A percentile compares a stretch with the other conserved stretches of the same genome.
Evolutionary conservation across 2,113 vertebrate genomes (phyloP).

Genomic region (Seriola rivoliana): DNA sequence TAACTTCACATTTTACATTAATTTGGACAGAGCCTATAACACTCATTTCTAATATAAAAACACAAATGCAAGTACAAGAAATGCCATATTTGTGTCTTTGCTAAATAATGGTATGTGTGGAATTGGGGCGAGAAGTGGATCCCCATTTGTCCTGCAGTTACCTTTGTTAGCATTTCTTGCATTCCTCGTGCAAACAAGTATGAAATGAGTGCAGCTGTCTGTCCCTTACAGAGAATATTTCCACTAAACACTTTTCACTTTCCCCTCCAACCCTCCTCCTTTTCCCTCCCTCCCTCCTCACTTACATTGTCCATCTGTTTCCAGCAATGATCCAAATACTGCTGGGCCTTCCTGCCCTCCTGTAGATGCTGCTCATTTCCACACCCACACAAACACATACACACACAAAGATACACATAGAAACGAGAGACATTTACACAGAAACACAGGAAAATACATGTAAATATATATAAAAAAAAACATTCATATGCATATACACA

Average conservation of each 20-base stretch:
- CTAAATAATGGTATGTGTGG: background rate
- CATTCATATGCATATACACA: slow-evolving; percentile 27
- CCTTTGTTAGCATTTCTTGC: slow-evolving; percentile 50
- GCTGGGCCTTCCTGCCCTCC: slow-evolving; percentile 96
- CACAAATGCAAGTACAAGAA: background rate
- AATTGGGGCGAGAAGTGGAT: background rate
- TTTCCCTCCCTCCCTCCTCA: slow-evolving; percentile 51
- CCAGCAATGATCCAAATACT: slow-evolving; percentile 97
- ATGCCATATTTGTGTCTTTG: background rate
- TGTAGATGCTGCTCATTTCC: slow-evolving; percentile 92
- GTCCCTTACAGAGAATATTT: slow-evolving; percentile 41
- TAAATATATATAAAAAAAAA: slow-evolving; percentile 30
- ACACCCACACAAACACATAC: slow-evolving; percentile 35
- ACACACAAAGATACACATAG: slow-evolving; percentile 33
- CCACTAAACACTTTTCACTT: slow-evolving; percentile 47
- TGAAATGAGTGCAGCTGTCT: slow-evolving; percentile 25
- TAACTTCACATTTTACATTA: background rate
- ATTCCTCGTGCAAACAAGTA: slow-evolving; percentile 36
- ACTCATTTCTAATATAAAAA: background rate
- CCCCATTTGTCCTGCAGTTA: slow-evolving; percentile 20
- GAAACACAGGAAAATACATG: slow-evolving; percentile 35
- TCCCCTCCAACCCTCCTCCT: slow-evolving; percentile 3
- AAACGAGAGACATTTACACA: slow-evolving; percentile 38
- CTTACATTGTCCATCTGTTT: slow-evolving; percentile 99
- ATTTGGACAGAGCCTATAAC: background rate